Conservation (phyloP, 2,888 invertebrate genomes). For the Campoletis raptor region DNA sequence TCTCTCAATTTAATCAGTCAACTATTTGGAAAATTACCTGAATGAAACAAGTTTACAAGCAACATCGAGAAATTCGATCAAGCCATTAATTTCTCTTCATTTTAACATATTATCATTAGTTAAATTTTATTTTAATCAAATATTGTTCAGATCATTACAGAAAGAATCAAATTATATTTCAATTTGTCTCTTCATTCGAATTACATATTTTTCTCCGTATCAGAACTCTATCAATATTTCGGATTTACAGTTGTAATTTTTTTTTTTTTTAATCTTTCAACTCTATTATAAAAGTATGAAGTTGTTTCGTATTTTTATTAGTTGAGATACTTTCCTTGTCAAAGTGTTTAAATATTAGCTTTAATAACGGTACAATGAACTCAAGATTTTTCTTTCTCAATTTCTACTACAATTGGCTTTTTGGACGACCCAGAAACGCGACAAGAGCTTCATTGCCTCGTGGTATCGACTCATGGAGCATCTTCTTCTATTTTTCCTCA, state of each 20-base stretch:
- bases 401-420: not conserved
- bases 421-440: slow-evolving; percentile 17
- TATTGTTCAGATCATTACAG: no score
- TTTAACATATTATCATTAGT: no score
- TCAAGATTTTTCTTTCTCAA: slow-evolving; percentile 7
- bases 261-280: not conserved
- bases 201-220: not conserved
- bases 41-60: not conserved
- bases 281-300: not conserved
- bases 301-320: not conserved
- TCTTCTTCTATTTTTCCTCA: slow-evolving; percentile 27
- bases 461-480: slow-evolving; percentile 47
- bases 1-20: not conserved
- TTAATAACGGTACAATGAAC: not conserved
- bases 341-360: not conserved
- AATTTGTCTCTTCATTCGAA: not conserved
- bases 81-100: no score
- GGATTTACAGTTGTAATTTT: not conserved
- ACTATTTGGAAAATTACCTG: not conserved
- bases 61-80: no score
- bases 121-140: no score
- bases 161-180: not conserved
- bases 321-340: not conserved
- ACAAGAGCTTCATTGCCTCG: slow-evolving; percentile 40
- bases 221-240: no score